Evolutionary conservation across 2,797 vertebrate species (phyloP), one percentile per base, ranked within the genome.

Genomic region (Brotula barbata): DNA sequence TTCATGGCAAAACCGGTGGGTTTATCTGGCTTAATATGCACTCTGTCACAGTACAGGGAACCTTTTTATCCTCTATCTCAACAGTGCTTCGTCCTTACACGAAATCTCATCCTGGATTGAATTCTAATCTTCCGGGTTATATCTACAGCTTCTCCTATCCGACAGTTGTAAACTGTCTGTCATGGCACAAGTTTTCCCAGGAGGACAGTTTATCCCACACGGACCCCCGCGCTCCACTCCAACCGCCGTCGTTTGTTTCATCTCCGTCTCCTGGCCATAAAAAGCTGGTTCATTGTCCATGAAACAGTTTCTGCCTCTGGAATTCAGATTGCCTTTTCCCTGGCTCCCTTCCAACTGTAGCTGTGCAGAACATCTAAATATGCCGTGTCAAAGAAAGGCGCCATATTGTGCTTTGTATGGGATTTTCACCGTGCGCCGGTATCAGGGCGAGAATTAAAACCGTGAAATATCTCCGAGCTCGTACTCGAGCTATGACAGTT

Each of bases 201-300:
- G 72, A 68, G 78, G 60, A 44, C 46, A 62, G 68, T 80, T 72
- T 73, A 78, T 82, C 83, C 77, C 68, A 80, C 62, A 44, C 25
- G 52, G 75, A 83, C 71, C 61, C 58, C 52, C 49, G 71, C 60
- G 67, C 53, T 66, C 43, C 17, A 20, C 70, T 39, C 65, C 61
- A 75, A 58, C 37, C 39, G n/a, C 20, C 64, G 64, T 59, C 58
- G 64, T 42, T 65, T 31, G 34, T 78, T 83, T 77, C 52, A 66
- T 80, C 73, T 75, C 49, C 15, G 53, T 52, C 68, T 75, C 58
- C 50, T 48, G 63, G 62, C 73, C 69, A 84, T 86, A 84, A 84
- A 86, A 77, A 78, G 53, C 68, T 70, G 66, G 54, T 85, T 88
- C 69, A 87, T 83, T 89, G 77, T 78, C 77, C 71, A 72, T 80